Conservation (phyloP, 2,888 invertebrate genomes). For the Pseudococcus viburni region DNA sequence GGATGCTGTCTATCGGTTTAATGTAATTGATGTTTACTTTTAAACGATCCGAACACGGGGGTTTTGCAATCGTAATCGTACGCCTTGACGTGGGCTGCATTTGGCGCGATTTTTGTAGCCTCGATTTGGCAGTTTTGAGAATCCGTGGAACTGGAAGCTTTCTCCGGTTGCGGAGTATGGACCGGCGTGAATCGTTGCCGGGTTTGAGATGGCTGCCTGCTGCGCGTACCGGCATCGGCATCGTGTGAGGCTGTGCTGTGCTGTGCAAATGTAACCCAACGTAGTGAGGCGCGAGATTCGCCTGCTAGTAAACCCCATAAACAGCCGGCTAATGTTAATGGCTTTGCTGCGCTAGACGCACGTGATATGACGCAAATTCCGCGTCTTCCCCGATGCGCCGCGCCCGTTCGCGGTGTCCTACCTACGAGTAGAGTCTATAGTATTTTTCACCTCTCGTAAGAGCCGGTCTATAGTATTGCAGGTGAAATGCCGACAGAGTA, state of each 20-base stretch:
- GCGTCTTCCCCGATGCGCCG: not conserved
- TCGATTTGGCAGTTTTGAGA: not conserved
- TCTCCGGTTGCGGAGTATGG: not conserved
- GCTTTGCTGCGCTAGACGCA: slow-evolving; percentile 31
- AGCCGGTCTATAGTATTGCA: not conserved
- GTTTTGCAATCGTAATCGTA: not conserved
- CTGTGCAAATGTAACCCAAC: not conserved
- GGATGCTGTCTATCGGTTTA: slow-evolving; percentile 11
- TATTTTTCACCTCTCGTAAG: not conserved
- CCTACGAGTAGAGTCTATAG: not conserved
- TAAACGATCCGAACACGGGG: not conserved
- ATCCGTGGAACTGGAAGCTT: not conserved
- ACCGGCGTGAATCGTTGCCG: slow-evolving; percentile 14
- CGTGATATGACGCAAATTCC: slow-evolving; percentile 6
- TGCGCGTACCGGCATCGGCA: not conserved
- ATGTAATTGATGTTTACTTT: slow-evolving; percentile 53
- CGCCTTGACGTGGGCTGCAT: not conserved
- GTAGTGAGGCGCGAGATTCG: not conserved
- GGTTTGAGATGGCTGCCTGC: not conserved
- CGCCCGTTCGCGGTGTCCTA: not conserved
- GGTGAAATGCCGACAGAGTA: not conserved
- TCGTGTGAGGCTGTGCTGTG: not conserved
- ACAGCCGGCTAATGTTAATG: slow-evolving; percentile 11
- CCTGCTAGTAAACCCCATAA: not conserved
- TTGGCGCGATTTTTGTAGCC: slow-evolving; percentile 32